Base-by-base conservation (phyloP, 2,113 vertebrate genomes). In the Pachypanchax playfairii region DNA sequence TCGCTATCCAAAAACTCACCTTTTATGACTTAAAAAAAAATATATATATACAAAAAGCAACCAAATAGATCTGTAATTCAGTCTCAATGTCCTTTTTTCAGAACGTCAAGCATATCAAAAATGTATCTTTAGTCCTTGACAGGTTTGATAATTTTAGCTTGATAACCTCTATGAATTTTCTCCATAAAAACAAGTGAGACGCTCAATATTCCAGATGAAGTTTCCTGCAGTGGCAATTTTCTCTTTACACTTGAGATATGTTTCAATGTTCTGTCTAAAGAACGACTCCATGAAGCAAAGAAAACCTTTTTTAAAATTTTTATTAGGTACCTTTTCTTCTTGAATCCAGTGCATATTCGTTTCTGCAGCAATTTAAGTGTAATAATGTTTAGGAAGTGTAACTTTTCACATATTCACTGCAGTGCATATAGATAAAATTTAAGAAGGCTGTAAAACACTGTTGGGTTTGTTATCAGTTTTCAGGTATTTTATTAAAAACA, bases 161-260 rank as follows among this genome's bases (percentile, higher is more conserved):
- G 26, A 20, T 12, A 50, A 29, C 48, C 20, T 50, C n/a, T n/a
- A 1, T 18, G 28, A 31, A 10, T 11, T 31, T 31, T 50, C 1
- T 20, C 20, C n/a, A 42, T n/a, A 20, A 8, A 42, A 42, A 42
- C 20, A n/a, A 42, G 39, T 4, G n/a, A 42, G 39, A 7, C 2
- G n/a, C n/a, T n/a, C n/a, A 42, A 42, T 42, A 20, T 42, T 42
- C 39, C 39, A 42, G n/a, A 20, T 50, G n/a, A 50, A 2, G n/a
- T n/a, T 50, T 18, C 53, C 65, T 59, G 58, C 20, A n/a, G 58
- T 51, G 46, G n/a, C 26, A 22, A 28, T 47, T 65, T 59, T 48
- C 20, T 38, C 12, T 48, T 48, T 61, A 24, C 9, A 55, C 15
- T 22, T 3, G 14, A 52, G 24, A 39, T 8, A 21, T n/a, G 26